phyloP scores from a whole-genome alignment of 2,888 invertebrate species.

The Incurvaria masculella region DNA sequence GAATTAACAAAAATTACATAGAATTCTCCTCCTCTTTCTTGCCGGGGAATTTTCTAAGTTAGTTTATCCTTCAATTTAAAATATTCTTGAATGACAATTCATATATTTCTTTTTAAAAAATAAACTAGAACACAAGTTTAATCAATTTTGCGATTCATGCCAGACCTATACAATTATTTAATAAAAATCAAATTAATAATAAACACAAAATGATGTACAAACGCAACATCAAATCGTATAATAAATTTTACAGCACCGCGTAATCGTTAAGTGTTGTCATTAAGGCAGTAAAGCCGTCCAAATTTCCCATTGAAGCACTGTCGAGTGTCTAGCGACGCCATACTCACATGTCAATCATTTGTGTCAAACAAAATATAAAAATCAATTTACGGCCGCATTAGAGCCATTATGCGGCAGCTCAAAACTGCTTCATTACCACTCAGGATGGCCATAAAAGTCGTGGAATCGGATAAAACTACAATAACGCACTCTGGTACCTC shows the following conservation, averaged over 20 bases:
- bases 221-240: too few relatives aligned
- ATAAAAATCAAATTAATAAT: too few relatives aligned
- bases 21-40: too few relatives aligned
- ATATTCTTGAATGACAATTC: too few relatives aligned
- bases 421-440: constrained; percentile 50
- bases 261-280: constrained; percentile 23
- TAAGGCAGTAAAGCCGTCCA: constrained; percentile 40
- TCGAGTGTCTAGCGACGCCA: constrained; percentile 20
- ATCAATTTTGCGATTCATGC: too few relatives aligned
- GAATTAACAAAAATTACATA: too few relatives aligned
- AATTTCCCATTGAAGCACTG: constrained; percentile 22
- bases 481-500: constrained; percentile 32
- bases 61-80: too few relatives aligned
- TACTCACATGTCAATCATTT: constrained; percentile 50
- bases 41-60: too few relatives aligned
- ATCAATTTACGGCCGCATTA: constrained; percentile 43
- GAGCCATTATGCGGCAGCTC: constrained; percentile 36
- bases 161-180: too few relatives aligned
- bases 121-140: too few relatives aligned
- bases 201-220: too few relatives aligned
- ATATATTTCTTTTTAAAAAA: too few relatives aligned
- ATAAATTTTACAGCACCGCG: constrained; percentile 39
- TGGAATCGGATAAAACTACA: constrained; percentile 20
- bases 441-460: constrained; percentile 31
- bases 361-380: constrained; percentile 57